Evolutionary conservation across 2,797 vertebrate genomes (phyloP).

Genomic region (Ctenopoma kingsleyae): DNA sequence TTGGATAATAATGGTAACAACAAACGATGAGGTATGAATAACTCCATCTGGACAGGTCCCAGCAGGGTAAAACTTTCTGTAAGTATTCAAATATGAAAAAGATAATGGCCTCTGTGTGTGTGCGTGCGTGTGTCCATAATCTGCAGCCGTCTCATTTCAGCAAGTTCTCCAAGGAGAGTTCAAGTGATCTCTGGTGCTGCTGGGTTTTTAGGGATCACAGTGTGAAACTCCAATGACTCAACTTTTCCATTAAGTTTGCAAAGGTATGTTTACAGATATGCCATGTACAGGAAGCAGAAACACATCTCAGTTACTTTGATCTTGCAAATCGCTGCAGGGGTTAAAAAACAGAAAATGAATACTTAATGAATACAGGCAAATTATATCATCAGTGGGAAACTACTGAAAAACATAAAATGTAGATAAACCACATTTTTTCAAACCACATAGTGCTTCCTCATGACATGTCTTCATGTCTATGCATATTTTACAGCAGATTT

Average conservation of each 20-base stretch:
- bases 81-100: conserved; percentile 17
- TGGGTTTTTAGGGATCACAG: conserved; percentile 27
- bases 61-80: conserved; percentile 24
- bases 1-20: conserved; percentile 46
- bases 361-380: conserved; percentile 16
- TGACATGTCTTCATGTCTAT: conserved; percentile 13
- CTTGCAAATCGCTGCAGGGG: conserved; percentile 16
- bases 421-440: too few species aligned
- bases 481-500: conserved; percentile 50
- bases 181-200: conserved; percentile 40
- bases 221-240: conserved; percentile 17
- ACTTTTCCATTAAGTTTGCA: conserved; percentile 16
- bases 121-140: conserved; percentile 25
- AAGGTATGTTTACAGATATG: conserved; percentile 5
- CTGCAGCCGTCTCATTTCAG: conserved; percentile 47
- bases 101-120: conserved; percentile 13
- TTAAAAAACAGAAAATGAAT: conserved; percentile 23
- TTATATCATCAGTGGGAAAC: not conserved
- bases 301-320: conserved; percentile 19
- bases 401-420: conserved; percentile 1
- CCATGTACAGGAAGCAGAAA: conserved; percentile 7
- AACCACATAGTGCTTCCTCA: conserved; percentile 21
- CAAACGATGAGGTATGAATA: conserved; percentile 41
- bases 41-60: conserved; percentile 55
- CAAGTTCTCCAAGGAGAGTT: conserved; percentile 15